Percentiles rank a stretch among this genome's conserved stretches.
Conservation (phyloP, 2,797 vertebrate species). For the Acrossocheilus fasciatus region DNA sequence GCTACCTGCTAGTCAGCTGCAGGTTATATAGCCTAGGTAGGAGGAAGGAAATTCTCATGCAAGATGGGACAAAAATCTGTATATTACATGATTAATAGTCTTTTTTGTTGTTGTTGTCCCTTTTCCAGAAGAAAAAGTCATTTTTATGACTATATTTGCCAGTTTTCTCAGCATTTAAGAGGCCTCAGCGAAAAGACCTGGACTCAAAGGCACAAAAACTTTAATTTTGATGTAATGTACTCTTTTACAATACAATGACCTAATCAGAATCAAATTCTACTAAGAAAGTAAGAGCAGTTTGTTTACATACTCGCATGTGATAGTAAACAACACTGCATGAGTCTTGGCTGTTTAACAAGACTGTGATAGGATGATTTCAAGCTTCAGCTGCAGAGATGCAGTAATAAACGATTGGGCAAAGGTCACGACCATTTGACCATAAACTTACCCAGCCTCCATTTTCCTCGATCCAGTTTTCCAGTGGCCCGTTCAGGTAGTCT, state of each 20-base stretch:
- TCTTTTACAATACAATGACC: neutral
- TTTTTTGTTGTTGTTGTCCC: neutral
- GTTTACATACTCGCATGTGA: neutral
- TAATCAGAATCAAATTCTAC: neutral
- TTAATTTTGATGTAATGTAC: neutral
- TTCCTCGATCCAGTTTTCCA: slow-evolving; percentile 90
- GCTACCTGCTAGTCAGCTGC: neutral
- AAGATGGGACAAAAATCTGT: neutral
- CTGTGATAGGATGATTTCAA: neutral
- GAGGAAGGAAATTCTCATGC: neutral
- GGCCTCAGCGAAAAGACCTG: neutral
- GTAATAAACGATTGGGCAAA: slow-evolving; percentile 3
- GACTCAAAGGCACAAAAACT: neutral
- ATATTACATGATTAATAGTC: neutral
- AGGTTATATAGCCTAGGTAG: neutral
- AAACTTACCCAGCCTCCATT: slow-evolving; percentile 93
- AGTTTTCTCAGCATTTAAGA: neutral
- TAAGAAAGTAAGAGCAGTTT: neutral
- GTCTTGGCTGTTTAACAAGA: neutral
- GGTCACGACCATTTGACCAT: slow-evolving; percentile 11
- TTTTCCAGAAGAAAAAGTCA: neutral
- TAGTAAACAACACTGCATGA: neutral
- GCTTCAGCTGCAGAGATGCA: neutral
- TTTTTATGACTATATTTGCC: neutral
- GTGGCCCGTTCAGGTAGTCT: slow-evolving; percentile 88